phyloP scores from a whole-genome alignment of 2,888 invertebrate species.

The Ichneumoninae sp. region DNA sequence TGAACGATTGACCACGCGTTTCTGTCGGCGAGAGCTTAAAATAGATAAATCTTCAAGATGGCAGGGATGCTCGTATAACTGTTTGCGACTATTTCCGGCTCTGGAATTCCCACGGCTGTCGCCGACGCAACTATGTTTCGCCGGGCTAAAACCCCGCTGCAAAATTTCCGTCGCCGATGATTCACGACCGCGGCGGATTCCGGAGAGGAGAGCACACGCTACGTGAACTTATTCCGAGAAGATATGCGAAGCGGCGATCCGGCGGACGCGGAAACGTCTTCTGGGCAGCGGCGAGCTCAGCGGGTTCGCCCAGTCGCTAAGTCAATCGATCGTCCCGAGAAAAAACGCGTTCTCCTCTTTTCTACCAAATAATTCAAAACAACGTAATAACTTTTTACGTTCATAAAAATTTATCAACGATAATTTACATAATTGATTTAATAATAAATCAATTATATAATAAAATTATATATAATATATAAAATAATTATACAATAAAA shows the following conservation, averaged over 20 bases:
- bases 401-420: no score
- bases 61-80: slow-evolving; percentile 13
- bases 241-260: slow-evolving; percentile 30
- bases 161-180: slow-evolving; percentile 29
- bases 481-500: no score
- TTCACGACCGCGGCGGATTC: slow-evolving; percentile 39
- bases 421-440: no score
- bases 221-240: slow-evolving; percentile 30
- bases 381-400: no score
- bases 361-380: not conserved
- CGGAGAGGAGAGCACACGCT: slow-evolving; percentile 12
- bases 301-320: not conserved
- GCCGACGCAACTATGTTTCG: slow-evolving; percentile 4
- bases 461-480: no score
- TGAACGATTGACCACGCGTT: not conserved
- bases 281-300: not conserved
- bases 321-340: not conserved
- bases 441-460: no score
- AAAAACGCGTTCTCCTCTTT: not conserved
- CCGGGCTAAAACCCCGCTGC: slow-evolving; percentile 10
- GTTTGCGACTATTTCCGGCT: slow-evolving; percentile 45
- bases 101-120: slow-evolving; percentile 45
- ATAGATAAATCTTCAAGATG: not conserved
- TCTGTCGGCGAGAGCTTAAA: slow-evolving; percentile 3
- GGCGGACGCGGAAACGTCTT: slow-evolving; percentile 39